phyloP scores from a whole-genome alignment of 2,113 vertebrate species.

The Serilophus lunatus region DNA sequence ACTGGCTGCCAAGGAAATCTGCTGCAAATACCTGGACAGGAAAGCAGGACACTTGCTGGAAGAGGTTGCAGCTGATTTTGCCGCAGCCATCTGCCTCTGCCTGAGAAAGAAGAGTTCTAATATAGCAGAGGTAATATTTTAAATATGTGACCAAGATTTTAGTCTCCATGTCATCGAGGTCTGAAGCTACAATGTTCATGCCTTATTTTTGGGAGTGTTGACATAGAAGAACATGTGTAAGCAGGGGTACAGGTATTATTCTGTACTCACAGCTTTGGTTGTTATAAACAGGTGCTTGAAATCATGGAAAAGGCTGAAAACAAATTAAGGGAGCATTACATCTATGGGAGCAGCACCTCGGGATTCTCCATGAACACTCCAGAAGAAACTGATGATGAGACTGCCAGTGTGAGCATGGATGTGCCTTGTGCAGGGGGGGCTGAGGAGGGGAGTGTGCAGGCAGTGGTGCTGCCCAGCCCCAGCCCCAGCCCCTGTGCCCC shows the following conservation, averaged over 20 bases:
- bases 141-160: background rate
- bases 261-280: background rate
- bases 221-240: background rate
- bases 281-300: conserved; percentile 56
- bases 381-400: conserved; percentile 75
- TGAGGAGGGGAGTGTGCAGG: fast-evolving
- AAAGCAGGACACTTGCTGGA: conserved; percentile 35
- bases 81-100: conserved; percentile 66
- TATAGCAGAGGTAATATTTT: conserved; percentile 66
- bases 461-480: fast-evolving
- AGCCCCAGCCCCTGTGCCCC: background rate
- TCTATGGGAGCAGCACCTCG: background rate
- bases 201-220: background rate
- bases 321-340: background rate
- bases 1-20: conserved; percentile 61
- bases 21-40: conserved; percentile 64
- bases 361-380: conserved; percentile 67
- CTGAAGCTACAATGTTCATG: background rate
- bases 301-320: conserved; percentile 42
- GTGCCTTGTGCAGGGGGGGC: background rate
- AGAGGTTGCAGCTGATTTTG: conserved; percentile 56
- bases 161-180: background rate
- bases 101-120: conserved; percentile 64
- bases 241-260: background rate
- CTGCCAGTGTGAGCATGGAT: background rate